Base-by-base conservation (phyloP, 2,797 vertebrate genomes). In the Silurus lanzhouensis region DNA sequence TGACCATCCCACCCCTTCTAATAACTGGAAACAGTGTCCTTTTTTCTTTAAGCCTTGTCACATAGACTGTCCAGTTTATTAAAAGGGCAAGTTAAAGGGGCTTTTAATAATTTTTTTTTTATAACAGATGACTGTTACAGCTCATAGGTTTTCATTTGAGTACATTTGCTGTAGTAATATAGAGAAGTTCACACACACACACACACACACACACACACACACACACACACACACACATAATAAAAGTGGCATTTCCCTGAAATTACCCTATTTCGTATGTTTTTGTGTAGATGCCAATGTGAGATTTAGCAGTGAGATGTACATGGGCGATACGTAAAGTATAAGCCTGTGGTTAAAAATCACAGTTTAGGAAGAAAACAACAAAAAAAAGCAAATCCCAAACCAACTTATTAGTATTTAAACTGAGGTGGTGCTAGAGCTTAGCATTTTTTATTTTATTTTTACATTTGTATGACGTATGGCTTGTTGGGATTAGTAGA, bases 21-120 rank as follows among this genome's bases (percentile, higher is more conserved):
- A 64, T 72, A 66, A 86, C 75, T 83, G 78, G 63, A 82, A 86
- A 80, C 44, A 6, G 27, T 81, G 70, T 83, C 48, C 27, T 22
- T 67, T 25, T 74, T 63, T n/a, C 8, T 48, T 64, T 61, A 22
- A 52, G 74, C 60, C 80, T 19, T 46, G 66, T 78, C 58, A 81
- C 60, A 71, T 57, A 27, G 25, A n/a, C 17, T 67, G 75, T 84
- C 84, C 83, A 83, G 57, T 61, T 60, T 55, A 48, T 27, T 75
- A 20, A 14, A n/a, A 66, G 82, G 76, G 2, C 7, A 27, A 27
- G 38, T 60, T 52, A 27, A 52, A 2, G 15, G 14, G 74, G 27
- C 27, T 27, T 27, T 27, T 27, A 27, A 27, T 27, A 27, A 27
- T 27, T 27, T 27, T 57, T 58, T 14, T 64, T 31, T 67, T 52